Conservation (phyloP, 1,140 invertebrate species). For the Lithobius niger region DNA sequence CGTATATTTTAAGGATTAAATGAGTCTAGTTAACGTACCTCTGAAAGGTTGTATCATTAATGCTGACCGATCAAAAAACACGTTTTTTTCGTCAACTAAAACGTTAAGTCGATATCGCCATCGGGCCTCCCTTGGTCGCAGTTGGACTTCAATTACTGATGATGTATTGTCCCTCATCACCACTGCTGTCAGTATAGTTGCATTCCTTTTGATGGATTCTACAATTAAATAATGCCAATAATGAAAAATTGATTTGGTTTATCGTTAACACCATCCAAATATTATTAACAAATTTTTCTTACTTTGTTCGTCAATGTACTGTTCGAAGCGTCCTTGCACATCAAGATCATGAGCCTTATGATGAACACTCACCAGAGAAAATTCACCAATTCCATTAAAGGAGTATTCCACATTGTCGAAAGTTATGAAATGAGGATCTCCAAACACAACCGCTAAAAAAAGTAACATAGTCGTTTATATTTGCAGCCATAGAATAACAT, state of each 20-base stretch:
- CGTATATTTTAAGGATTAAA: no score
- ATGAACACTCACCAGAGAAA: conserved; percentile 64
- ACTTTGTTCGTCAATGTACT: conserved; percentile 47
- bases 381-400: conserved; percentile 93
- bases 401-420: conserved; percentile 82
- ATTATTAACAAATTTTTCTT: no score
- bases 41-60: conserved; percentile 80
- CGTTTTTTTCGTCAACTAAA: conserved; percentile 62
- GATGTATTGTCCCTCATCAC: conserved; percentile 57
- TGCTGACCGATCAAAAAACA: conserved; percentile 78
- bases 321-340: conserved; percentile 77
- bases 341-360: conserved; percentile 63
- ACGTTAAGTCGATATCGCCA: conserved; percentile 87
- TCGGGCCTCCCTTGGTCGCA: conserved; percentile 63
- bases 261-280: no score
- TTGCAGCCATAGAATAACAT: no score
- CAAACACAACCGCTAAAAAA: conserved; percentile 55
- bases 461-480: no score
- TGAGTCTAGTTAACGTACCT: no score
- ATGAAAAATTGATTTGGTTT: background rate
- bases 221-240: background rate
- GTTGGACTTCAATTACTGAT: conserved; percentile 65
- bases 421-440: conserved; percentile 87
- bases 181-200: conserved; percentile 73
- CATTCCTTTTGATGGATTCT: conserved; percentile 36